Base-by-base conservation (phyloP, 2,113 vertebrate species). In the Serilophus lunatus region DNA sequence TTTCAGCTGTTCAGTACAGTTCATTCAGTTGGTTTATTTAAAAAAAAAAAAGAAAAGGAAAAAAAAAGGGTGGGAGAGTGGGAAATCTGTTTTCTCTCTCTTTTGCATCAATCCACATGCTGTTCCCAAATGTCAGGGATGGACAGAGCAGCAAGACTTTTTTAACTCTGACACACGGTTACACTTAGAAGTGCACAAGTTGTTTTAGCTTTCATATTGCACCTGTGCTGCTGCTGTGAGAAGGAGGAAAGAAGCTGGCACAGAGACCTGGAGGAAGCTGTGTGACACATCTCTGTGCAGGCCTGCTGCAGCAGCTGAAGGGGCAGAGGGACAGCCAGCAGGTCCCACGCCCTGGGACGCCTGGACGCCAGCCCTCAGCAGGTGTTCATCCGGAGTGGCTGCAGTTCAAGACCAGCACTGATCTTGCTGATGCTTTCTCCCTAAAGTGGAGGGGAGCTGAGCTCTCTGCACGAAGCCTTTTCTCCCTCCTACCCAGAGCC, bases 1-100 rank as follows among this genome's bases (percentile, higher is more conserved):
- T 95, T 92, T 96, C 74, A 86, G 65, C 88, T 95, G 83, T 81
- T 90, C 88, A 60, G 59, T 86, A 71, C 53, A 77, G 42, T 86
- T 88, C 68, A 60, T 93, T 94, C 79, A 83, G 47, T 47, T 86
- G 50, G 38, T 76, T 92, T 95, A 68, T 92, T 95, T 60, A 7
- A 45, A 69, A 50, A 91, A 7, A 1, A 9, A 10, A 9, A 31
- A 9, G 5, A 10, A 28, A 10, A 4, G 2, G 6, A 17, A 44
- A 54, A 23, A 11, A 36, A 10, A 16, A n/a, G 2, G 9, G 18
- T 6, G 7, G 3, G 9, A 18, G 15, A 4, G 3, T 20, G 23
- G 31, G 7, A 26, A 36, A 24, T 42, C 28, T 1, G 0, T 71
- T 35, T 79, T 94, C 25, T 70, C 33, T 70, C 7, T 79, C 78